Evolutionary conservation across 2,113 vertebrate genomes (phyloP).

Genomic region (Falcunculus frontatus): DNA sequence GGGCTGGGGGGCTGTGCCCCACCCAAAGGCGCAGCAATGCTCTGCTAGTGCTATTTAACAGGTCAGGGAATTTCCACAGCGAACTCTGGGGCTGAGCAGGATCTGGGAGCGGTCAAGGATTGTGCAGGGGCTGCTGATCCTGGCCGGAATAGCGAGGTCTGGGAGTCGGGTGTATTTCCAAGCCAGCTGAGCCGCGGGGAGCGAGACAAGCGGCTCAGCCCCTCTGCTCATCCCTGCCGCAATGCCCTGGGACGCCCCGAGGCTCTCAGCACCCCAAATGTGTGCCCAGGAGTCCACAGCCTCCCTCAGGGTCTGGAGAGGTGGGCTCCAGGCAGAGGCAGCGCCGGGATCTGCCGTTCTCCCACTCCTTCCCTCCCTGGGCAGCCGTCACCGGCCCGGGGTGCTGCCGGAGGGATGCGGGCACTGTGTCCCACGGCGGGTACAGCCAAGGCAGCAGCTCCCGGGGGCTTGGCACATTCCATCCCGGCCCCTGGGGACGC

Average conservation of each 20-base stretch:
- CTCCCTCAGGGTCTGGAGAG: background rate
- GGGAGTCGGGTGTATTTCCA: background rate
- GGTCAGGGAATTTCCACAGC: background rate
- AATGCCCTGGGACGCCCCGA: rapidly evolving
- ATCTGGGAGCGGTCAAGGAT: rapidly evolving
- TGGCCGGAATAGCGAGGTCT: rapidly evolving
- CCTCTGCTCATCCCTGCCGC: background rate
- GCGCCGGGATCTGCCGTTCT: rapidly evolving
- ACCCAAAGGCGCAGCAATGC: rapidly evolving
- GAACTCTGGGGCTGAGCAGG: rapidly evolving
- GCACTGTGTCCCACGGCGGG: background rate
- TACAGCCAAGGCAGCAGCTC: background rate
- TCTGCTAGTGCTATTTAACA: background rate
- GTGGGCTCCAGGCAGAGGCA: background rate
- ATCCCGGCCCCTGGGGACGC: background rate
- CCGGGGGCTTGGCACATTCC: rapidly evolving
- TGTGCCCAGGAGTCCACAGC: background rate
- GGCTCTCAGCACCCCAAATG: background rate
- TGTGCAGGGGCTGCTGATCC: background rate
- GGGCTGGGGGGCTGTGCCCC: background rate
- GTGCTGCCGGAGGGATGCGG: background rate
- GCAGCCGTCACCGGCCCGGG: rapidly evolving
- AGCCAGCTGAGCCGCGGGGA: background rate
- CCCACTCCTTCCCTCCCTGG: background rate
- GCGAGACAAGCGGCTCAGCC: background rate